Evolutionary conservation across 2,797 vertebrate species (phyloP).

Genomic region (Anabas testudineus): DNA sequence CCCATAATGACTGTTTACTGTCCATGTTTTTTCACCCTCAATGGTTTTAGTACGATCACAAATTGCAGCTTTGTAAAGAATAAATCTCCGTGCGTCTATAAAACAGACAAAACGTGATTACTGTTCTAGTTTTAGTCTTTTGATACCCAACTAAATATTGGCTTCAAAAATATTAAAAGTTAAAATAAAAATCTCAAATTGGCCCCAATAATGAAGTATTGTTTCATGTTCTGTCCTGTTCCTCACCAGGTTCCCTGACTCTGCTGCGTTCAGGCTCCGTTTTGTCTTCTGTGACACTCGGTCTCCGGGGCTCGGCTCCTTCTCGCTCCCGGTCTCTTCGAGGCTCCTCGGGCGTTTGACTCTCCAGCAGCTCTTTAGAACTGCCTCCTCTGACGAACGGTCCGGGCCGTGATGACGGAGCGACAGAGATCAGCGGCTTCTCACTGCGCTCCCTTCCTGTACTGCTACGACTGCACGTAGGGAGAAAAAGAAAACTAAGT

Average conservation of each 20-base stretch:
- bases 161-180: neutral
- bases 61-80: no score
- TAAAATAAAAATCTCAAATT: neutral
- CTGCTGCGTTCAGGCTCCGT: conserved; percentile 81
- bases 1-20: no score
- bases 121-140: no score
- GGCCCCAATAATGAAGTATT: no score
- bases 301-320: conserved; percentile 82
- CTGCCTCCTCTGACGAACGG: conserved; percentile 86
- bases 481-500: neutral
- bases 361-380: conserved; percentile 91
- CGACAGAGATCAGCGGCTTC: conserved; percentile 82
- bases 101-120: no score
- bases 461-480: conserved; percentile 81
- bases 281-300: conserved; percentile 88
- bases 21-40: no score
- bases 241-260: conserved; percentile 87
- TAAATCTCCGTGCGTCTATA: no score
- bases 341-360: conserved; percentile 86
- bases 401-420: conserved; percentile 80
- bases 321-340: conserved; percentile 87
- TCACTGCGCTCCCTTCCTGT: conserved; percentile 91
- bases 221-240: neutral
- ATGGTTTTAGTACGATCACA: no score
- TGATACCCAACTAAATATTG: no score